phyloP scores from a whole-genome alignment of 37 sponge, comb jelly and placozoan genomes.

The Aphrocallistes beatrix region DNA sequence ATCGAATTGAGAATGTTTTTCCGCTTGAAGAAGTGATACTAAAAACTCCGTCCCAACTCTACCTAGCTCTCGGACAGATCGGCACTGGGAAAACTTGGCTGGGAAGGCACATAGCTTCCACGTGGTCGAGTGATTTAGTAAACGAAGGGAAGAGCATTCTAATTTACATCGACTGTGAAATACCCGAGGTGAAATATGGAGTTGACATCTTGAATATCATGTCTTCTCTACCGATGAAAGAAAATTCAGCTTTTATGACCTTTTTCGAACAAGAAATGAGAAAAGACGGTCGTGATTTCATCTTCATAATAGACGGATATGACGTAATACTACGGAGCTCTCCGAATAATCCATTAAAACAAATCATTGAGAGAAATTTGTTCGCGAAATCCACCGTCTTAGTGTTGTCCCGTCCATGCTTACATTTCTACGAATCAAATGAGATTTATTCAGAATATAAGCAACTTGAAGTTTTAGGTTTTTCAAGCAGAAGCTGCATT shows the following conservation, averaged over 20 bases:
- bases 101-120: background rate
- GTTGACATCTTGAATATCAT: background rate
- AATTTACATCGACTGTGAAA: background rate
- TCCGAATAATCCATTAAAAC: background rate
- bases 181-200: background rate
- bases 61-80: background rate
- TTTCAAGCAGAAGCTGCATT: background rate
- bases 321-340: background rate
- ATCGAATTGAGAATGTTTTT: background rate
- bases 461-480: background rate
- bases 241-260: background rate
- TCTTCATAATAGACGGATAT: background rate
- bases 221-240: background rate
- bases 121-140: background rate
- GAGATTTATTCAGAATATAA: background rate
- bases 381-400: background rate
- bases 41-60: background rate
- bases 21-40: background rate
- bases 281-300: background rate
- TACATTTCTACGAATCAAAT: background rate
- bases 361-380: background rate
- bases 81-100: slow-evolving; percentile 13
- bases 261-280: background rate
- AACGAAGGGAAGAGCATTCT: background rate
- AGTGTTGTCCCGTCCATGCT: background rate